Evolutionary conservation across 2,888 invertebrate genomes (phyloP).

Genomic region (Cephus runcator): DNA sequence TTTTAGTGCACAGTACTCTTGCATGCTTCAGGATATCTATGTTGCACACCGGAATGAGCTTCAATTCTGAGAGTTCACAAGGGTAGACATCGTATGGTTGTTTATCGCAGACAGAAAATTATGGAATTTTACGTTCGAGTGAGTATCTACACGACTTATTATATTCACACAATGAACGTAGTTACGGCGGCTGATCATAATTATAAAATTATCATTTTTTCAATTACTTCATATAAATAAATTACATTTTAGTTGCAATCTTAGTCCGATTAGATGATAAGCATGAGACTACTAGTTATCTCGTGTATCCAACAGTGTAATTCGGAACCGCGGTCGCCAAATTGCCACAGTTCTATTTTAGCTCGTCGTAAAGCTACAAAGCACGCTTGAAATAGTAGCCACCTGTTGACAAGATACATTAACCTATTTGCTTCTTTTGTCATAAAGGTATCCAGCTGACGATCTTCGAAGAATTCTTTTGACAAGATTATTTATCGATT

Average conservation of each 20-base stretch:
- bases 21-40: neutral
- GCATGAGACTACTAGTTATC: neutral
- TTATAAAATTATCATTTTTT: neutral
- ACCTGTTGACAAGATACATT: constrained; percentile 64
- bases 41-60: neutral
- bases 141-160: neutral
- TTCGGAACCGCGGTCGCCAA: neutral
- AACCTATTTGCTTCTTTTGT: constrained; percentile 57
- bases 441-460: constrained; percentile 54
- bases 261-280: neutral
- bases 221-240: neutral
- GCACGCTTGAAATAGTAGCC: constrained; percentile 59
- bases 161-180: neutral
- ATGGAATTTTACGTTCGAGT: neutral
- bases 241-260: neutral
- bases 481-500: neutral
- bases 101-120: neutral
- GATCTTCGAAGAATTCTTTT: constrained; percentile 29
- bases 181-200: neutral
- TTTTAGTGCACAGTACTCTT: neutral
- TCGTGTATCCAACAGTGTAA: neutral
- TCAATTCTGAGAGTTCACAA: neutral
- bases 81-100: neutral
- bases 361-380: constrained; percentile 58
- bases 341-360: constrained; percentile 45